Base-by-base conservation (phyloP, 2,888 invertebrate genomes). In the Cotesia congregata region DNA sequence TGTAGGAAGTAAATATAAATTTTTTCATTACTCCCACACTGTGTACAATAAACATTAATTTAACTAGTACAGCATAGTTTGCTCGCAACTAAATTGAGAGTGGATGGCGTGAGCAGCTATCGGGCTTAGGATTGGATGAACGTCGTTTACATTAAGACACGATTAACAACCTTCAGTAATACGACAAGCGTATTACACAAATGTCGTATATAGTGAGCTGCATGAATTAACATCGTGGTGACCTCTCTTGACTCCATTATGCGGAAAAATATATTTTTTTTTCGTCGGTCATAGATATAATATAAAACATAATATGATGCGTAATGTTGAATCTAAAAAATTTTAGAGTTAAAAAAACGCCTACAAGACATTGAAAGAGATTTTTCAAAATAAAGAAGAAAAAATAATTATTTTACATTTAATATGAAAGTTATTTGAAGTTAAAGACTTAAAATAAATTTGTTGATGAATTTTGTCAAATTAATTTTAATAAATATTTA, bases 91-190 rank as follows among this genome's bases (percentile, higher is more conserved):
- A 62, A 72, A 72, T 62, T 40, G 62, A 72, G 71, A 72, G 72
- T 67, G 76, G 72, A 76, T 76, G 76, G 76, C 76, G 76, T 76
- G 76, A 76, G 76, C 62, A 40, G 12, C 17, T 41, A 40, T 76
- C 67, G 67, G 61, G 15, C 12, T 38, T n/a, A 62, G 71, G 71
- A 72, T 72, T 72, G 71, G 71, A 62, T 50, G 59, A 38, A 70
- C 70, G 50, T 12, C 38, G 1, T 39, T 38, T 72, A n/a, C 20
- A 39, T 39, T 61, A 60, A 72, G 60, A 62, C 62, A 62, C 9
- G 50, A 50, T 50, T 50, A 50, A 50, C 50, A 50, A 50, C 50
- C 50, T 50, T 50, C 50, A 50, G 50, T 12, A 50, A 50, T 50
- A 50, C 12, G 4, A 50, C 50, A 12, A 12, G 50, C 12, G 62